Evolutionary conservation across 2,113 vertebrate genomes (phyloP).

Genomic region (Kryptolebias marmoratus): DNA sequence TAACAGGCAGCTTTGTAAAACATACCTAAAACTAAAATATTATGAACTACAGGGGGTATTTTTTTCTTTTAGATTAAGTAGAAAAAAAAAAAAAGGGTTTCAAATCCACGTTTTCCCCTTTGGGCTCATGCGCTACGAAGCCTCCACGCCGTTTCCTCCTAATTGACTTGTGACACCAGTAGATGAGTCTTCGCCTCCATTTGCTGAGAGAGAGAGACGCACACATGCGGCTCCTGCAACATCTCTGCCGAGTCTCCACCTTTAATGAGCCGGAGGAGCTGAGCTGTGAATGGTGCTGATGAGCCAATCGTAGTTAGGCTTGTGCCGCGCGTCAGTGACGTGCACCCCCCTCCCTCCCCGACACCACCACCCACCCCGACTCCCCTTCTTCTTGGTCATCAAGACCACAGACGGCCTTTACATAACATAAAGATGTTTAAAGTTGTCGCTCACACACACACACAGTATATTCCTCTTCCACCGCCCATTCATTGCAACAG

Average conservation of each 20-base stretch:
- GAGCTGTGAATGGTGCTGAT: conserved; percentile 59
- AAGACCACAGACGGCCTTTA: conserved; percentile 60
- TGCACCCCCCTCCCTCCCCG: conserved; percentile 16
- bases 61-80: no score
- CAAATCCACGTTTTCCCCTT: no score
- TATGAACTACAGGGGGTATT: no score
- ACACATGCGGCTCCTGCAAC: conserved; percentile 46
- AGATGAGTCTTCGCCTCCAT: conserved; percentile 58
- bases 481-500: not conserved
- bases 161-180: conserved; percentile 63
- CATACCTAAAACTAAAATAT: no score
- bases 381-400: conserved; percentile 20
- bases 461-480: conserved; percentile 28
- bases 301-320: conserved; percentile 69
- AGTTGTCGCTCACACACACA: conserved; percentile 58
- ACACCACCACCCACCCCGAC: not conserved
- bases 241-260: conserved; percentile 60
- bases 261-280: conserved; percentile 60
- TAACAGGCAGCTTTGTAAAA: no score
- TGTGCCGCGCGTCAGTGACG: conserved; percentile 61
- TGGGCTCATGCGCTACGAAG: not conserved
- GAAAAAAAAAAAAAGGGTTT: no score
- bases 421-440: conserved; percentile 77
- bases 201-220: conserved; percentile 59
- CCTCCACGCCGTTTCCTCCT: conserved; percentile 28